phyloP scores from a whole-genome alignment of 2,888 invertebrate genomes.

The Phengaris alcon region DNA sequence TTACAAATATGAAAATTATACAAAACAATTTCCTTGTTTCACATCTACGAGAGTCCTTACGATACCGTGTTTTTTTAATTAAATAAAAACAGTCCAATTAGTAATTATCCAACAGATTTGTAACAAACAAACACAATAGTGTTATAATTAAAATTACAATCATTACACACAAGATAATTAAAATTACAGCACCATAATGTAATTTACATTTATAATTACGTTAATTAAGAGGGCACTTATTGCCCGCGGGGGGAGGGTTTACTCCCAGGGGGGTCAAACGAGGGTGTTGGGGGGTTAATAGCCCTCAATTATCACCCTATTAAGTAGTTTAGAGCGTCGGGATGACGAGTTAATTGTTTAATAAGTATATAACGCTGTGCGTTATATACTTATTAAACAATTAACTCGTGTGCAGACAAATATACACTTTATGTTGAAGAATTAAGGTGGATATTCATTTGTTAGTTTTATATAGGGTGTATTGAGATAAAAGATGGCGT shows the following conservation, averaged over 20 bases:
- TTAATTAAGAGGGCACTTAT: slow-evolving; percentile 30
- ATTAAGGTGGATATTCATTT: neutral
- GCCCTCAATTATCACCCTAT: slow-evolving; percentile 71
- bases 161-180: neutral
- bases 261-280: slow-evolving; percentile 35
- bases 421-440: neutral
- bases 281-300: slow-evolving; percentile 49
- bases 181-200: neutral
- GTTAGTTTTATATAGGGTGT: neutral
- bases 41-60: too few species aligned
- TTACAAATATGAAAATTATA: too few species aligned
- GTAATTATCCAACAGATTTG: neutral
- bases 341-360: too few species aligned
- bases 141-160: neutral
- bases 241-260: slow-evolving; percentile 32
- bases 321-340: slow-evolving; percentile 67
- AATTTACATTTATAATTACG: slow-evolving; percentile 23
- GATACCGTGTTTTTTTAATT: too few species aligned
- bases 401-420: neutral
- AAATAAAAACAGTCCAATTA: neutral
- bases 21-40: too few species aligned
- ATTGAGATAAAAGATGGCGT: neutral
- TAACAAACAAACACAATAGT: neutral
- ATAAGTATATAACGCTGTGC: too few species aligned
- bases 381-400: slow-evolving; percentile 28